Evolutionary conservation across 2,797 vertebrate genomes (phyloP), one percentile per base, ranked within the genome.

Genomic region (Morelia viridis): DNA sequence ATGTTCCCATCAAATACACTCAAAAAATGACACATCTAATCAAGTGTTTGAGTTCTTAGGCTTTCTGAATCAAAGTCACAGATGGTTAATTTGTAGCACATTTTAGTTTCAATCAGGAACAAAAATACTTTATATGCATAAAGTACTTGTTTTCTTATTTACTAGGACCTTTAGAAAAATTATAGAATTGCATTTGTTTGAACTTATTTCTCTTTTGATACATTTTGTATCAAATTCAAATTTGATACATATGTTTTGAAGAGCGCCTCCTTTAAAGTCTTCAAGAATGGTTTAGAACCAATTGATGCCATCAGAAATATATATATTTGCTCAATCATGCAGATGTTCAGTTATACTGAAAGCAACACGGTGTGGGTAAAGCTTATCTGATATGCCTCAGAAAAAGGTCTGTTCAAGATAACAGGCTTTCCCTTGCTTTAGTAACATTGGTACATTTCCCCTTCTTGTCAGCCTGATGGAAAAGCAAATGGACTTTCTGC

Each of bases 81-180:
- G 53, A 41, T 7, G 85, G 3, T 60, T 90, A 92, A 50, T 93
- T 96, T 92, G n/a, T 62, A 88, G 31, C 92, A 64, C 1, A 46
- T 85, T 93, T 83, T 93, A 90, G 88, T 89, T 92, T 9, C 57
- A 19, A 91, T 95, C 5, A 85, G 64, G 17, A 95, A 90, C 6
- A 26, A 26, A 58, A 68, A 10, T 35, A 35, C 4, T 57, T 88
- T 87, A 93, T 88, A 94, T n/a, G 35, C 5, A 86, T 13, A 57
- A 90, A 91, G 91, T 2, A 62, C 1, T 92, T 92, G 62, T 71
- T 89, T 92, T 86, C 80, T 71, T 89, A 60, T 41, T 86, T 61
- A 41, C 6, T 31, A 91, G 0, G 19, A 85, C 19, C 91, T 83
- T 80, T 10, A 86, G 31, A 93, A 71, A 94, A 91, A 56, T 83